A percentile compares a stretch with the other conserved stretches of the same genome.
These are phyloP conservation scores for Heterochromis multidens DNA, from an alignment of 2,113 vertebrate species.

Conservation along the genomic window DNA sequence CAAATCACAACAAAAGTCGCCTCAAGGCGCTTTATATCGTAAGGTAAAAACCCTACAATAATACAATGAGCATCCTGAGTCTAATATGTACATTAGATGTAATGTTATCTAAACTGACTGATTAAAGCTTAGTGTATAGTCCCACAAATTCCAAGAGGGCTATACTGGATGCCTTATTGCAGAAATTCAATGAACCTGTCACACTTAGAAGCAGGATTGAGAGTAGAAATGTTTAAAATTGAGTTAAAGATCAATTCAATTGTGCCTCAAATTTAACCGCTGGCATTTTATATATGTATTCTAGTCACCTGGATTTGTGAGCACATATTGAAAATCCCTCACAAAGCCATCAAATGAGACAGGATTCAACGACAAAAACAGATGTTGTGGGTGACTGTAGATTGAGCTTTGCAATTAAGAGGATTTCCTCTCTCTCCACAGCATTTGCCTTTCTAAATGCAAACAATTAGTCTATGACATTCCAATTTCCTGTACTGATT, in stretches of 20 bases:
- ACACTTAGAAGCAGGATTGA: background rate
- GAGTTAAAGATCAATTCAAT: background rate
- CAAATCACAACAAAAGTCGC: too few species aligned
- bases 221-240: background rate
- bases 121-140: background rate
- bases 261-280: background rate
- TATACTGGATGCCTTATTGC: background rate
- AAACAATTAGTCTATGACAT: background rate
- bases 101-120: too few species aligned
- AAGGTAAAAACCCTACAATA: too few species aligned
- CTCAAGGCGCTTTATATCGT: too few species aligned
- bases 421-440: background rate
- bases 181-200: background rate
- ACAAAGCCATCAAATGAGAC: background rate
- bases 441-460: background rate
- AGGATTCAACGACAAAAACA: background rate
- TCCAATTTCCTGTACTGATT: background rate
- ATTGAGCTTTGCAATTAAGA: background rate
- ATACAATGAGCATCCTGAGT: too few species aligned
- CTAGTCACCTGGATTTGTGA: too few species aligned
- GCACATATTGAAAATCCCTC: too few species aligned
- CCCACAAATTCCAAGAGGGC: background rate
- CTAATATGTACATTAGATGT: too few species aligned
- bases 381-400: too few species aligned
- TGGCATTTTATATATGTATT: background rate